Conservation (phyloP, 2,888 invertebrate species). For the Micoletzkya japonica region DNA sequence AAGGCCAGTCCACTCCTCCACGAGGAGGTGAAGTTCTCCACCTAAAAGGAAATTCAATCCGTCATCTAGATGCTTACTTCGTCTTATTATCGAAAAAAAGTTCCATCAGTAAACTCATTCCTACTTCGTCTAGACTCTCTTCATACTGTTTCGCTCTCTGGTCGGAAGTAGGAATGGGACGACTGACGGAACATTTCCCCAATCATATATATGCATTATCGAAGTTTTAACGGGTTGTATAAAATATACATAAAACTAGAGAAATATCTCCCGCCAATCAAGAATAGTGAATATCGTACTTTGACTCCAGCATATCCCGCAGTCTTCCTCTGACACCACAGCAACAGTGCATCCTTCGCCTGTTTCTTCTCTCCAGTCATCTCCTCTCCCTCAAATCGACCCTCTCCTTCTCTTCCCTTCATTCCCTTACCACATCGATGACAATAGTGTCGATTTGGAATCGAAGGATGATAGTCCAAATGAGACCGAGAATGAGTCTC, state of each 20-base stretch:
- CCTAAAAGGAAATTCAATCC: neutral
- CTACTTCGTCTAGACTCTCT: too few relatives aligned
- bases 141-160: too few relatives aligned
- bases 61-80: too few relatives aligned
- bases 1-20: conserved; percentile 97
- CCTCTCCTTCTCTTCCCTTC: neutral
- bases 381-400: conserved; percentile 80
- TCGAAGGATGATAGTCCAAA: conserved; percentile 97
- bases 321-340: conserved; percentile 98
- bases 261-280: neutral
- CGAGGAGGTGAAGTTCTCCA: conserved; percentile 73
- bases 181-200: too few relatives aligned
- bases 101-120: too few relatives aligned
- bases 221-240: too few relatives aligned
- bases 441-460: conserved; percentile 99
- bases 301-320: conserved; percentile 77
- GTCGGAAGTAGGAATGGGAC: too few relatives aligned
- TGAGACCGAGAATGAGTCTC: conserved; percentile 90
- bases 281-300: conserved; percentile 36
- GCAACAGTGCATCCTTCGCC: conserved; percentile 92
- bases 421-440: conserved; percentile 76
- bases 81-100: too few relatives aligned
- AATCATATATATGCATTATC: too few relatives aligned
- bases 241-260: neutral
- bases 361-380: conserved; percentile 96